Evolutionary conservation across 1,140 invertebrate genomes (phyloP).

Genomic region (Monochamus saltuarius): DNA sequence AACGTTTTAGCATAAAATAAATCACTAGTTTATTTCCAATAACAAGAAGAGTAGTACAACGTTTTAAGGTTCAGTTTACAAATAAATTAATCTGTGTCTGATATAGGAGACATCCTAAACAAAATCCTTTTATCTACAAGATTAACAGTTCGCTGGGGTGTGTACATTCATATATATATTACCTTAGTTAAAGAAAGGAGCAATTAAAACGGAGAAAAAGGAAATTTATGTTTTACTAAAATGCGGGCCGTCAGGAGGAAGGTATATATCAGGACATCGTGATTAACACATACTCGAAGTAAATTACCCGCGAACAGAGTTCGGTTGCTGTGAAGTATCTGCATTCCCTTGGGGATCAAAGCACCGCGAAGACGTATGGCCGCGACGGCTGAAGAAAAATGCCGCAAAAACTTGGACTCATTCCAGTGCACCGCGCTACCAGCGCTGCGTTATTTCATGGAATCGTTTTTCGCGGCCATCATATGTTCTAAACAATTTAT

Average conservation of each 20-base stretch:
- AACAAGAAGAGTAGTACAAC: too few relatives aligned
- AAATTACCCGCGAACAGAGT: slow-evolving; percentile 38
- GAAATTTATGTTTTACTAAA: slow-evolving; percentile 5
- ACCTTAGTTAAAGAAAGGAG: not conserved
- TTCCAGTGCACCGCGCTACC: slow-evolving; percentile 16
- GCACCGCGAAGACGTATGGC: slow-evolving; percentile 30
- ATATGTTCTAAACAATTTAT: too few relatives aligned
- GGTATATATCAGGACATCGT: slow-evolving; percentile 31
- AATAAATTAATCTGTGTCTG: too few relatives aligned
- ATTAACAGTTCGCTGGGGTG: too few relatives aligned
- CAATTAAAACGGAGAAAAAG: slow-evolving; percentile 6
- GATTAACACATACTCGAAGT: slow-evolving; percentile 38
- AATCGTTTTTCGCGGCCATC: too few relatives aligned
- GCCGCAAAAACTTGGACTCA: slow-evolving; percentile 30
- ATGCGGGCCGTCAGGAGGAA: slow-evolving; percentile 6
- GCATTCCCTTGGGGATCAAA: slow-evolving; percentile 36
- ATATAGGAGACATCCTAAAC: too few relatives aligned
- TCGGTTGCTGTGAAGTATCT: slow-evolving; percentile 35
- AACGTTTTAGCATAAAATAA: too few relatives aligned
- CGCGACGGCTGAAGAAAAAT: slow-evolving; percentile 28
- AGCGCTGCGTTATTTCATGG: too few relatives aligned
- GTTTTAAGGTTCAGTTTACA: too few relatives aligned
- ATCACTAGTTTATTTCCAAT: too few relatives aligned
- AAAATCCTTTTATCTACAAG: too few relatives aligned
- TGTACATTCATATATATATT: not conserved